Evolutionary conservation across 2,113 vertebrate genomes (phyloP), one percentile per base, ranked within the genome.

Genomic region (Romanogobio albipinnatus): DNA sequence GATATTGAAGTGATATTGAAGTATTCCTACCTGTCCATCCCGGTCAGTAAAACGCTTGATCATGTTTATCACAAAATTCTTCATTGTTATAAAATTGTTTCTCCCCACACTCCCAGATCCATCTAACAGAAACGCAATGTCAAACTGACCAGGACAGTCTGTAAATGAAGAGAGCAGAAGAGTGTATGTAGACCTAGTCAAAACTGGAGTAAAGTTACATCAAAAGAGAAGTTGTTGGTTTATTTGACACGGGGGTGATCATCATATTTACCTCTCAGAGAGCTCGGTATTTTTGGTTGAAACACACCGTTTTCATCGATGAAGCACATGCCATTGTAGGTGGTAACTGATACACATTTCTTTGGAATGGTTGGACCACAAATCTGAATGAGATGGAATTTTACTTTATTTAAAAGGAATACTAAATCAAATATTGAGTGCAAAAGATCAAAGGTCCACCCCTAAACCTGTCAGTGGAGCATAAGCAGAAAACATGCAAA

Each of bases 341-440:
- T 89, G 66, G 93, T 95, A 85, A 92, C 89, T 26, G 84, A 85
- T 77, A 10, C 56, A 79, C 94, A 95, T 19, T 91, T 89, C 51
- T 89, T 93, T 33, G 93, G 90, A 76, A 94, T 92, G 36, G 93
- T 94, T 61, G 94, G 92, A 11, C 93, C 94, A 87, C 94, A 95
- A 2, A 78, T 89, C 94, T 95, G 74, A 3, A 19, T 3, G 26
- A 70, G 66, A 70, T 0, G 0, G 6, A 75, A 75, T 39, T 66
- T 36, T 0, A 64, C 5, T 7, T 64, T 33, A 29, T 33, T 64
- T 33, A 8, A 68, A 36, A 0, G 29, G 7, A 36, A 19, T 19
- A 68, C 24, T 0, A 36, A 36, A 33, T 33, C 0, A 33, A 66
- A 53, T 53, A 53, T 53, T 45, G 43, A 8, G 9, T 6, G 8